Evolutionary conservation across 1,140 invertebrate genomes (phyloP), one percentile per base, ranked within the genome.

Genomic region (Lepidurus couesii): DNA sequence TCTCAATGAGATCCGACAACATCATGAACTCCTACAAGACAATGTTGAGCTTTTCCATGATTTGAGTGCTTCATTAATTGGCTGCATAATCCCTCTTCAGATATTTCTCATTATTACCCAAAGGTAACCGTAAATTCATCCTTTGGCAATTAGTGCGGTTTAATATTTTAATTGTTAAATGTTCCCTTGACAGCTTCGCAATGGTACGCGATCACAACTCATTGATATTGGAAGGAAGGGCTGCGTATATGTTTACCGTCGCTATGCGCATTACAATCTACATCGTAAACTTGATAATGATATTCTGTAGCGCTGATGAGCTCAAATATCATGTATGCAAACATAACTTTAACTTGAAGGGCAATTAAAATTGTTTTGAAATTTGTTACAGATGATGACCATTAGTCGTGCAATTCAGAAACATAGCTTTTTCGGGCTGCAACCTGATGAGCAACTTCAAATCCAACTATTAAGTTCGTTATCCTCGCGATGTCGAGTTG

Each of bases 371-470:
- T 3, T 65, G 9, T 16, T 1, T 65, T 65, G 9, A 21, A 34
- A 34, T 34, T 21, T 65, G 53, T 65, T 65, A n/a, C 53, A 65
- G 53, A 65, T 65, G 53, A 16, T 3, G 9, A 65, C 13, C 53
- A 65, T 65, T 16, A 65, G 53, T 65, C 53, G 53, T n/a, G 53
- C 53, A n/a, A 65, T 65, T 65, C 53, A 65, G 53, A 65, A 65
- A 2, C 13, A 65, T 0, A n/a, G 4, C 9, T 65, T 65, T 11
- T 21, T 65, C 13, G 53, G 53, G 13, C 21, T 65, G 13, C 0
- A 16, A 7, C 53, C 53, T 5, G 53, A 65, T 7, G 53, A 65
- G 21, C 53, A 65, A 65, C 13, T 65, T 65, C 53, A 65, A 65
- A 7, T 65, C 9, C 53, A 65, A 65, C 53, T 65, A 21, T 21